phyloP scores from a whole-genome alignment of 2,888 invertebrate species.

The Thecocarcelia acutangulata region DNA sequence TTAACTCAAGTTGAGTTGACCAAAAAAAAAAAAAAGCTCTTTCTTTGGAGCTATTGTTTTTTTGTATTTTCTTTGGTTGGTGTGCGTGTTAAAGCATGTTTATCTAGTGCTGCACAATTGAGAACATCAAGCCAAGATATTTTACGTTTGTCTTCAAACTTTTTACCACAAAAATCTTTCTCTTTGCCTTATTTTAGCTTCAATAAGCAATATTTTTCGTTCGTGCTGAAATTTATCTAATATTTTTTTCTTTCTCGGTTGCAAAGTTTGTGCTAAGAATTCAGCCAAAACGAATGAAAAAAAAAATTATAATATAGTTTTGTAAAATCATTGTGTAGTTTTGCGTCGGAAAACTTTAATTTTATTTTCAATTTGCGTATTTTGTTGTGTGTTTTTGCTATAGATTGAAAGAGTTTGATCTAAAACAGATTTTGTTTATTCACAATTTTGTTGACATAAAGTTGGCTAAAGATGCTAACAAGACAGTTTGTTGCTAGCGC shows the following conservation, averaged over 20 bases:
- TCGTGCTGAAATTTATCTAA: neutral
- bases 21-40: slow-evolving; percentile 21
- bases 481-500: no score
- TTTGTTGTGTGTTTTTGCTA: neutral
- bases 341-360: neutral
- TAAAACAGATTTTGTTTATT: slow-evolving; percentile 50
- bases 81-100: slow-evolving; percentile 5
- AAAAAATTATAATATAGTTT: neutral
- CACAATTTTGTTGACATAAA: slow-evolving; percentile 35
- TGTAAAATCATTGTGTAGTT: slow-evolving; percentile 2
- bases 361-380: slow-evolving; percentile 44
- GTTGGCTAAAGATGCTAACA: no score
- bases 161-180: slow-evolving; percentile 22
- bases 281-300: slow-evolving; percentile 3
- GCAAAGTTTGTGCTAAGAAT: slow-evolving; percentile 16
- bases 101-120: neutral
- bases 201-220: slow-evolving; percentile 32
- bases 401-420: slow-evolving; percentile 8
- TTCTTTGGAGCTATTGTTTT: neutral
- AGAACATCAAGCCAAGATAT: slow-evolving; percentile 8
- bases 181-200: slow-evolving; percentile 21
- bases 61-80: neutral
- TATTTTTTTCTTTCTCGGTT: neutral
- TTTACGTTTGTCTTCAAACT: slow-evolving; percentile 21
- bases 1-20: slow-evolving; percentile 49